Evolutionary conservation across 2,888 invertebrate genomes (phyloP).

Genomic region (Pomacea canaliculata): DNA sequence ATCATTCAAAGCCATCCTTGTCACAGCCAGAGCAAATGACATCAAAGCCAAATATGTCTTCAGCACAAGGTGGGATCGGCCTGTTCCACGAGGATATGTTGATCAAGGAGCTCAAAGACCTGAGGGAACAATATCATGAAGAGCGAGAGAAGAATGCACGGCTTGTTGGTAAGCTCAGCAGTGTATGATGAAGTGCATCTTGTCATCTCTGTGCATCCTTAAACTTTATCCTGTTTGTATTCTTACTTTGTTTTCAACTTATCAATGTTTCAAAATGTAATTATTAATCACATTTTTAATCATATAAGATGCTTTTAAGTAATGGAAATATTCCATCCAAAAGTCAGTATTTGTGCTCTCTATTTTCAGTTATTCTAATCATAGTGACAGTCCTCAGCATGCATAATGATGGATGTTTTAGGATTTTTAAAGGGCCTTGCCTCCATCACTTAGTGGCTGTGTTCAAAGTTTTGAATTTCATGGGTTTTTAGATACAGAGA

Average conservation of each 20-base stretch:
- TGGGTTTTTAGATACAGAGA: too few species aligned
- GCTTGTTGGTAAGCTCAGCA: conserved; percentile 3
- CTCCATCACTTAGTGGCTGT: too few species aligned
- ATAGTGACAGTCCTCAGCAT: too few species aligned
- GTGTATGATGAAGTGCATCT: too few species aligned
- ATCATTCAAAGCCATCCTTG: not conserved
- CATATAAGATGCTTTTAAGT: not conserved
- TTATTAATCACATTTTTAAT: not conserved
- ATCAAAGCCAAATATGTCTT: not conserved
- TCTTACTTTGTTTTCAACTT: too few species aligned
- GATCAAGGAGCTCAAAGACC: conserved; percentile 43
- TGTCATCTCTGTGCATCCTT: too few species aligned
- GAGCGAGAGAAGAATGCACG: conserved; percentile 37
- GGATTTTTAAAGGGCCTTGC: too few species aligned
- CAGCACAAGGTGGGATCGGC: not conserved
- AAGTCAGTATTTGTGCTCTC: not conserved
- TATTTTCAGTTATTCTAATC: too few species aligned
- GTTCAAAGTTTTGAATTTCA: too few species aligned
- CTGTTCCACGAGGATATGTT: conserved; percentile 20
- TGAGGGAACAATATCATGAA: conserved; percentile 48
- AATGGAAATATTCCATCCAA: not conserved
- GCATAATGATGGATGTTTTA: too few species aligned
- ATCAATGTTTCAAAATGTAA: too few species aligned
- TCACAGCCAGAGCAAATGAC: conserved; percentile 16
- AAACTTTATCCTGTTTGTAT: too few species aligned